These are phyloP conservation scores for Fistularia tabacaria DNA, from an alignment of 2,797 vertebrate genomes.

Conservation along the genomic window DNA sequence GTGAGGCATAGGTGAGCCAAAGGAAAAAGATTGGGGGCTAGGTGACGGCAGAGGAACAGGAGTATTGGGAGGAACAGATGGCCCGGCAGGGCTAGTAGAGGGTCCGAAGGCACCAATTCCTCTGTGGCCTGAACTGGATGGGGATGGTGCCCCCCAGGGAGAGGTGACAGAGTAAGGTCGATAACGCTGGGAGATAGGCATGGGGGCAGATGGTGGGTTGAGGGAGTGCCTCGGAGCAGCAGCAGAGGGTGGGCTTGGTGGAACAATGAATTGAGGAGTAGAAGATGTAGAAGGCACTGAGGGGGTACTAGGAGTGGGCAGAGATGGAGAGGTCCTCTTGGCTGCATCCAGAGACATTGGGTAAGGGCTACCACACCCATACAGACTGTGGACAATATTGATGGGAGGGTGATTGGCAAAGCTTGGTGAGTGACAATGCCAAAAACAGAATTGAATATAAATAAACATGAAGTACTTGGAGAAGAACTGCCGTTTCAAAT, in stretches of 20 bases:
- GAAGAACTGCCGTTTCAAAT: no score
- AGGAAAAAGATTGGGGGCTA: slow-evolving; percentile 65
- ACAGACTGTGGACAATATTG: slow-evolving; percentile 86
- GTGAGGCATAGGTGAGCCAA: slow-evolving; percentile 67
- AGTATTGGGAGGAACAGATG: slow-evolving; percentile 61
- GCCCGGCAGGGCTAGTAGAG: slow-evolving; percentile 53
- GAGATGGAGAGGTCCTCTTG: slow-evolving; percentile 75
- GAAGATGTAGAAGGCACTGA: slow-evolving; percentile 60
- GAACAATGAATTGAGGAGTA: slow-evolving; percentile 64
- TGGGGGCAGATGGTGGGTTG: slow-evolving; percentile 68
- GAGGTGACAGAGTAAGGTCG: slow-evolving; percentile 84
- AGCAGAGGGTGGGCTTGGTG: slow-evolving; percentile 67
- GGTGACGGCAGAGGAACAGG: slow-evolving; percentile 60
- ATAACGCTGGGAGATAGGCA: slow-evolving; percentile 85
- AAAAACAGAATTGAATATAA: slow-evolving; percentile 18
- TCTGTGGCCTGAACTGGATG: slow-evolving; percentile 65
- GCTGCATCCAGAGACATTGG: slow-evolving; percentile 74
- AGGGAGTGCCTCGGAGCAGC: slow-evolving; percentile 49
- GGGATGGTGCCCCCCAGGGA: slow-evolving; percentile 69
- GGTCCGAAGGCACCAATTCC: slow-evolving; percentile 48
- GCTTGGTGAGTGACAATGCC: neutral
- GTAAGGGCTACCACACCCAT: slow-evolving; percentile 87
- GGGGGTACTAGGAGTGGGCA: slow-evolving; percentile 64
- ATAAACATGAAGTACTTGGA: slow-evolving; percentile 36
- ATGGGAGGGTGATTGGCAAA: slow-evolving; percentile 56